Conservation (phyloP, 2,888 invertebrate genomes). For the Cosmia pyralina region DNA sequence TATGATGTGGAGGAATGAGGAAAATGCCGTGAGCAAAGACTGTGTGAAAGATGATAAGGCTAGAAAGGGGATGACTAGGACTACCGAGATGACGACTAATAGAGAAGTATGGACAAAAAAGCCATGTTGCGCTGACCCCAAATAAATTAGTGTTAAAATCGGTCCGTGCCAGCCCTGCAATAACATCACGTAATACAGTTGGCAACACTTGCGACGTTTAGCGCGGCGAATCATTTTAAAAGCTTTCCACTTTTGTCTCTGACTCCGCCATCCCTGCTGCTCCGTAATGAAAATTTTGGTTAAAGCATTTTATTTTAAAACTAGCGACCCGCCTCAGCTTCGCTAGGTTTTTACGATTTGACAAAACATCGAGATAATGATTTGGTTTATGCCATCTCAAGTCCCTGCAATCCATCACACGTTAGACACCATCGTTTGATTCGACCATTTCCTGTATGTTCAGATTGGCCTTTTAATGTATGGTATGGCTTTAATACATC, state of each 20-base stretch:
- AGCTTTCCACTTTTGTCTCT: slow-evolving; percentile 51
- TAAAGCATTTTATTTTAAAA: slow-evolving; percentile 27
- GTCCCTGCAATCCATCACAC: too few species aligned
- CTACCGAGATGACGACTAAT: neutral
- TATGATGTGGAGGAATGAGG: neutral
- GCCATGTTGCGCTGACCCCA: too few species aligned
- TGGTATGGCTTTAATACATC: too few species aligned
- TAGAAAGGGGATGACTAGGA: neutral
- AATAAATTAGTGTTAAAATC: too few species aligned
- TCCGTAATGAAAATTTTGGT: slow-evolving; percentile 22
- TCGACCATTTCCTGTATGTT: too few species aligned
- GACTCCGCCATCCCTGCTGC: neutral
- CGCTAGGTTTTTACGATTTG: neutral
- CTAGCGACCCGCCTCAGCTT: neutral
- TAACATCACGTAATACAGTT: slow-evolving; percentile 42
- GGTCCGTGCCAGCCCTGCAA: slow-evolving; percentile 37
- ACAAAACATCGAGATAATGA: neutral
- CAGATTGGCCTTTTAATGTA: too few species aligned
- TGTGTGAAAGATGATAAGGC: neutral
- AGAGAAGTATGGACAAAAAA: neutral
- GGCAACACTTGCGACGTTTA: slow-evolving; percentile 51
- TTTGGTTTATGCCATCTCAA: too few species aligned
- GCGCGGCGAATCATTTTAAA: slow-evolving; percentile 52
- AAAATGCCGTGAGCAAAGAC: neutral
- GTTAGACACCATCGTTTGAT: too few species aligned